Evolutionary conservation across 2,113 vertebrate genomes (phyloP).

Genomic region (Gobiocypris rarus): DNA sequence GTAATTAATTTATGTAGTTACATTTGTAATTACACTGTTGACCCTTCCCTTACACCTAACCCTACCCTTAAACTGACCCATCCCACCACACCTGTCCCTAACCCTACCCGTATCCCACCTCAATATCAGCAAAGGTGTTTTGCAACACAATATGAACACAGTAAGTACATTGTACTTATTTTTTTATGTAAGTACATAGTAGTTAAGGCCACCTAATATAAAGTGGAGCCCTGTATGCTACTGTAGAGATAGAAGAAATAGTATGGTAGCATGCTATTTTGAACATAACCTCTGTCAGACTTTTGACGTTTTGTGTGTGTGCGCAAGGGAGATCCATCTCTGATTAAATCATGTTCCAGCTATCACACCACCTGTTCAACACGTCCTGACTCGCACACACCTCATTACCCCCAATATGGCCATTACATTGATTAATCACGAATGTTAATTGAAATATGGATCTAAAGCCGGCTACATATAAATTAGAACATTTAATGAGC

Average conservation of each 20-base stretch:
- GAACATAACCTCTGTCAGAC: background rate
- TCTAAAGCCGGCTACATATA: conserved; percentile 31
- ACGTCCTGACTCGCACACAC: conserved; percentile 31
- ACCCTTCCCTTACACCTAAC: no score
- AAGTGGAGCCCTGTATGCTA: no score
- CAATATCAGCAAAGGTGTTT: no score
- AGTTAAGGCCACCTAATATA: no score
- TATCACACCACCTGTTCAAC: conserved; percentile 48
- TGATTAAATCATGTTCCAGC: conserved; percentile 50
- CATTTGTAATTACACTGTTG: no score
- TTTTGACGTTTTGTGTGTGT: conserved; percentile 1
- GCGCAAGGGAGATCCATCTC: conserved; percentile 22
- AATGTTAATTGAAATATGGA: conserved; percentile 45
- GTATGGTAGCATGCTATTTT: background rate
- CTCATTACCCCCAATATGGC: conserved; percentile 47
- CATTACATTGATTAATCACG: conserved; percentile 47
- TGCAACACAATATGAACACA: no score
- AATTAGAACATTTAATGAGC: conserved; percentile 36
- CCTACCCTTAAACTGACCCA: no score
- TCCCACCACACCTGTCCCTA: no score
- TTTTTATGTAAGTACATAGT: no score
- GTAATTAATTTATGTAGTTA: no score
- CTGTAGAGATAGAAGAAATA: background rate
- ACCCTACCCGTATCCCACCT: no score
- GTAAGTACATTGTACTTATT: no score